These are phyloP conservation scores for Actinopyga echinites DNA, from an alignment of 53 echinoderm and acorn worm genomes.

Conservation along the genomic window DNA sequence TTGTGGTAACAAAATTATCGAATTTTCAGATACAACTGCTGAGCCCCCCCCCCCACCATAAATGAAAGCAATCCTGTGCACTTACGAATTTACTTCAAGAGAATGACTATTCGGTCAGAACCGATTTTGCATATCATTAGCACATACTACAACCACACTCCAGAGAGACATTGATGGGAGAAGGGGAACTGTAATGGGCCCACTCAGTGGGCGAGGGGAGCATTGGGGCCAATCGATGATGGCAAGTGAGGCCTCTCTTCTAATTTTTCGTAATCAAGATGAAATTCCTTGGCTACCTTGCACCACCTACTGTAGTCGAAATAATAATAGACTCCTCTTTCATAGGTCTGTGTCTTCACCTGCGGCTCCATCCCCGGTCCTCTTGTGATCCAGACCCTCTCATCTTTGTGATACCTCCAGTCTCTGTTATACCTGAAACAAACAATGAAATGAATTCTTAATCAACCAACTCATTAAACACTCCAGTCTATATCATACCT, in stretches of 20 bases:
- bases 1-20: too few species aligned
- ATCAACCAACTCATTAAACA: too few species aligned
- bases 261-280: constrained; percentile 96
- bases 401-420: constrained; percentile 99
- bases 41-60: too few species aligned
- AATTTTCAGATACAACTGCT: too few species aligned
- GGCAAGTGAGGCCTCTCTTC: constrained; percentile 99
- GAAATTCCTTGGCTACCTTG: constrained; percentile 98
- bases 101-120: too few species aligned
- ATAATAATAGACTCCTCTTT: constrained; percentile 94
- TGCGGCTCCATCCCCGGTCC: constrained; percentile 98
- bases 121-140: too few species aligned
- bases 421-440: constrained; percentile 84
- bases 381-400: constrained; percentile 96
- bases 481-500: constrained; percentile 66
- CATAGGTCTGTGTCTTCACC: constrained; percentile 95
- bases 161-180: not conserved
- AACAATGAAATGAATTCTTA: not conserved
- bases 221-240: constrained; percentile 92
- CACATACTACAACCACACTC: too few species aligned
- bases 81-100: too few species aligned
- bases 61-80: too few species aligned
- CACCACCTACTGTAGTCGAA: constrained; percentile 95
- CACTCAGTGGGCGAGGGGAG: constrained; percentile 72
- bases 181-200: constrained; percentile 9